phyloP scores from a whole-genome alignment of 2,888 invertebrate genomes.

The Agrotis puta region DNA sequence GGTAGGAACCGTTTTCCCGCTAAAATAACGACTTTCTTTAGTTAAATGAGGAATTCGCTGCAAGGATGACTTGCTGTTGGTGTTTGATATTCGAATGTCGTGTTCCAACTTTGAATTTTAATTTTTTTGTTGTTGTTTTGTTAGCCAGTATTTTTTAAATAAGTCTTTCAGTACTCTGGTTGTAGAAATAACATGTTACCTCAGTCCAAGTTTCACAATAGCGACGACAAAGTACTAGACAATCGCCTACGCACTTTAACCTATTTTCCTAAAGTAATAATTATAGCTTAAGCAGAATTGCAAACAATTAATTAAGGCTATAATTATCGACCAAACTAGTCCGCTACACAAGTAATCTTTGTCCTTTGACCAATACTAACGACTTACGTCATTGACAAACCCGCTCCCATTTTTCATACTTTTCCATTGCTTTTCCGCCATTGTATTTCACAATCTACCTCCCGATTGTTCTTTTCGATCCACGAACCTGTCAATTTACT shows the following conservation, averaged over 20 bases:
- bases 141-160: not conserved
- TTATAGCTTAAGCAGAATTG: conserved; percentile 35
- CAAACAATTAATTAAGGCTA: conserved; percentile 30
- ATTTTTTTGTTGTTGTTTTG: not conserved
- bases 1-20: conserved; percentile 44
- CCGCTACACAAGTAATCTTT: conserved; percentile 26
- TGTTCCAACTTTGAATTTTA: conserved; percentile 19
- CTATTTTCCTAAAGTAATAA: conserved; percentile 39
- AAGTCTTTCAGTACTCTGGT: not conserved
- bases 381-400: conserved; percentile 53
- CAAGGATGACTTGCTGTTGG: not conserved
- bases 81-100: not conserved
- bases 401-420: conserved; percentile 58
- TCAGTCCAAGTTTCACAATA: conserved; percentile 31
- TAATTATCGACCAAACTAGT: conserved; percentile 38
- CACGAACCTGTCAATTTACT: conserved; percentile 84
- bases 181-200: conserved; percentile 10
- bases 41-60: conserved; percentile 39
- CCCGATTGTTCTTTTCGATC: conserved; percentile 69
- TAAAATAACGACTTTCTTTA: conserved; percentile 45
- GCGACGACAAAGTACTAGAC: conserved; percentile 28
- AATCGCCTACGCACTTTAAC: conserved; percentile 41
- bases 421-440: conserved; percentile 49
- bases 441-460: conserved; percentile 53
- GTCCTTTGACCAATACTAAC: conserved; percentile 49